Percentiles rank a stretch among this genome's conserved stretches.
Conservation (phyloP, 2,888 invertebrate species). For the Notodonta ziczac region DNA sequence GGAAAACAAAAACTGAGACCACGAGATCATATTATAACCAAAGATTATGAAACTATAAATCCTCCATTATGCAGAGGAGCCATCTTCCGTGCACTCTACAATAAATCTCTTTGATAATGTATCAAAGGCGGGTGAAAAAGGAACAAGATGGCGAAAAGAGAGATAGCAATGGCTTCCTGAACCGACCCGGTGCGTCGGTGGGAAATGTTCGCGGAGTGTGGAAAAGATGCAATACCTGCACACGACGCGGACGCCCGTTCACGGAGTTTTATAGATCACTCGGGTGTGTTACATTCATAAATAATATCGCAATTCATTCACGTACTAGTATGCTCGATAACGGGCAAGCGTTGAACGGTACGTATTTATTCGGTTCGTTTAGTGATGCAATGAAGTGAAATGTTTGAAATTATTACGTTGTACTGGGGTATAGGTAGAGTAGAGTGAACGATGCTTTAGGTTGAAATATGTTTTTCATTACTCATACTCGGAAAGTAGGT, state of each 20-base stretch:
- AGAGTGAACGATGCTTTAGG: too few species aligned
- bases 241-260: constrained; percentile 8
- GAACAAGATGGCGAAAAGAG: constrained; percentile 32
- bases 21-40: not conserved
- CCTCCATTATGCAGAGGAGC: constrained; percentile 27
- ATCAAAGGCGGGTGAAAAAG: constrained; percentile 32
- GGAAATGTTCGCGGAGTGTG: constrained; percentile 29
- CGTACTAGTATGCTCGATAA: constrained; percentile 6
- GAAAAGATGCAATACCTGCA: constrained; percentile 30
- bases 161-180: constrained; percentile 42
- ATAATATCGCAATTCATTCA: constrained; percentile 26
- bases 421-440: too few species aligned
- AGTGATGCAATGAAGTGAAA: too few species aligned
- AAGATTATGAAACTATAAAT: constrained; percentile 17
- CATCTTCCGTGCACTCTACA: constrained; percentile 15
- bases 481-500: not conserved
- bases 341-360: not conserved
- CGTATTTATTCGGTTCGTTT: too few species aligned
- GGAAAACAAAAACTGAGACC: not conserved
- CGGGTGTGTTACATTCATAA: constrained; percentile 33
- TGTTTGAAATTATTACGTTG: too few species aligned
- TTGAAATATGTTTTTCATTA: not conserved
- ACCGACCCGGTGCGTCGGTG: constrained; percentile 16
- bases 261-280: constrained; percentile 23
- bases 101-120: constrained; percentile 39